Evolutionary conservation across 2,888 invertebrate genomes (phyloP).

Genomic region (Tigriopus californicus): DNA sequence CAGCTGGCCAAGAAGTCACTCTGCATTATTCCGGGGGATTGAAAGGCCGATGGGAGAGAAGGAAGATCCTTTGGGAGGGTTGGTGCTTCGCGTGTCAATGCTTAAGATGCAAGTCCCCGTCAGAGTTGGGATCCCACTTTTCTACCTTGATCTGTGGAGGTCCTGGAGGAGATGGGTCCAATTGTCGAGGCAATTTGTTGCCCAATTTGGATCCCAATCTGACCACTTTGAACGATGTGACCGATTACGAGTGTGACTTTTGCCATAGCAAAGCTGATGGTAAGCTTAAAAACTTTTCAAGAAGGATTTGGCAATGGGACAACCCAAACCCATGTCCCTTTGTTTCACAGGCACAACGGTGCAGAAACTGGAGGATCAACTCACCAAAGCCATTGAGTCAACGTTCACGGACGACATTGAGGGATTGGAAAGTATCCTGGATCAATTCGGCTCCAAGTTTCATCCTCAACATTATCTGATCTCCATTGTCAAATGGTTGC

Average conservation of each 20-base stretch:
- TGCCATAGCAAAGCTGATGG: background rate
- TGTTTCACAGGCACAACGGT: background rate
- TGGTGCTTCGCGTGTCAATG: background rate
- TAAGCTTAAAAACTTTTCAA: background rate
- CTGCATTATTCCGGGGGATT: slow-evolving; percentile 11
- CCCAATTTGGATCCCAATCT: background rate
- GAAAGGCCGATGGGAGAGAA: background rate
- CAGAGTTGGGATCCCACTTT: background rate
- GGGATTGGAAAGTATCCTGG: background rate
- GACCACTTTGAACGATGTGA: no score
- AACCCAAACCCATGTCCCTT: no score
- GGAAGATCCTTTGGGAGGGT: background rate
- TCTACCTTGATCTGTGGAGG: background rate
- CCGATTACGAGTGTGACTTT: background rate
- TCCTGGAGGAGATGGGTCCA: background rate
- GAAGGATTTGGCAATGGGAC: no score
- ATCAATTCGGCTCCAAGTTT: background rate
- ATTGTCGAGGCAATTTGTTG: background rate
- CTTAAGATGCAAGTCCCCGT: background rate
- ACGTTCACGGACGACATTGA: background rate
- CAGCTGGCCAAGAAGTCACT: slow-evolving; percentile 1
- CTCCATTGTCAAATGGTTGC: background rate
- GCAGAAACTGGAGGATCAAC: background rate
- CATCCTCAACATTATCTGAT: background rate
- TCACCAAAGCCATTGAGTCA: background rate